Percentiles rank a stretch among this genome's conserved stretches.
phyloP scores from a whole-genome alignment of 2,888 invertebrate species.

The Philhelius pedissequus region DNA sequence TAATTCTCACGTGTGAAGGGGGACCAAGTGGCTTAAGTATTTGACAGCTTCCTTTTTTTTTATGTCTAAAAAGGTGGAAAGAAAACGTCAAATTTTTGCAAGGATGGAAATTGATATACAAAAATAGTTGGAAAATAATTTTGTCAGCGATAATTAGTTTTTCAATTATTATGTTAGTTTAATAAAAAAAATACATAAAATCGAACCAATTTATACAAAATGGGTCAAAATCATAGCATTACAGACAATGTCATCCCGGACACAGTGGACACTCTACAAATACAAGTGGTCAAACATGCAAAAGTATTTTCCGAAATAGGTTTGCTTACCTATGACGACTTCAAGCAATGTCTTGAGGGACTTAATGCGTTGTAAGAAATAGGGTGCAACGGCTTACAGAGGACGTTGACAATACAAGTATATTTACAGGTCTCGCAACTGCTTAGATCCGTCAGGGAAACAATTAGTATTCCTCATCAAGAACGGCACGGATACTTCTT shows the following conservation, averaged over 20 bases:
- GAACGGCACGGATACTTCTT: constrained; percentile 82
- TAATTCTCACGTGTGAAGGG: too few species aligned
- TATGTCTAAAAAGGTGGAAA: neutral
- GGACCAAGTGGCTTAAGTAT: too few species aligned
- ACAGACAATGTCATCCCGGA: constrained; percentile 72
- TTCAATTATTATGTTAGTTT: constrained; percentile 18
- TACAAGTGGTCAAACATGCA: constrained; percentile 76
- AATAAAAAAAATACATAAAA: neutral
- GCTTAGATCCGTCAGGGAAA: constrained; percentile 82
- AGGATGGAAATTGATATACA: neutral
- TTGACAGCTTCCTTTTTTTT: neutral
- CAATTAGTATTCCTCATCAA: constrained; percentile 84
- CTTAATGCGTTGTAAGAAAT: constrained; percentile 82
- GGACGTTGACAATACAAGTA: neutral
- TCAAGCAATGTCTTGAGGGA: constrained; percentile 81
- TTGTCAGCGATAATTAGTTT: neutral
- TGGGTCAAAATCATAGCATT: constrained; percentile 73
- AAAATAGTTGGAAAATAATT: neutral
- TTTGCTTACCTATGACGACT: constrained; percentile 81
- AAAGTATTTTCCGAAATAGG: constrained; percentile 79
- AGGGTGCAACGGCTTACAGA: neutral
- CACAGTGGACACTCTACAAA: constrained; percentile 72
- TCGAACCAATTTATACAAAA: constrained; percentile 17
- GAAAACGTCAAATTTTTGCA: neutral
- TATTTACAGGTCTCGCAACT: constrained; percentile 80